phyloP scores from a whole-genome alignment of 2,113 vertebrate species.

The Danionella cerebrum region DNA sequence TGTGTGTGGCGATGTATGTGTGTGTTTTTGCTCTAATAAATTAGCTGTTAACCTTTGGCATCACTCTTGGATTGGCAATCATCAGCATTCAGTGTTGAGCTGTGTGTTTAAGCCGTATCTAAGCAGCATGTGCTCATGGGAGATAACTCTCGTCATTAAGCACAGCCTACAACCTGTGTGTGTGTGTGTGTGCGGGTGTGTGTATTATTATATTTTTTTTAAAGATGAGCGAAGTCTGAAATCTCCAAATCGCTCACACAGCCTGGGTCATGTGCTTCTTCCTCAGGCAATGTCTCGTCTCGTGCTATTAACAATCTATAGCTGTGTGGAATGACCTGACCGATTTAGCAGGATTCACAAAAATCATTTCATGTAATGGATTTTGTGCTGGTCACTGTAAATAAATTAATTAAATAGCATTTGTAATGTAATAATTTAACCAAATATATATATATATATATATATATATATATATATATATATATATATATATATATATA shows the following conservation, averaged over 20 bases:
- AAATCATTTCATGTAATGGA: conserved; percentile 3
- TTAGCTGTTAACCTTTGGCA: conserved; percentile 4
- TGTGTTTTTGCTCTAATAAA: background rate
- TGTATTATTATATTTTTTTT: too few species aligned
- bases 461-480: background rate
- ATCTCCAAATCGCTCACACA: conserved; percentile 8
- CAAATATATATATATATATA: background rate
- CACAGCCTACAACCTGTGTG: conserved; percentile 9
- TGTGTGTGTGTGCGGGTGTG: background rate
- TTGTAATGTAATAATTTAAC: background rate
- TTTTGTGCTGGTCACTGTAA: background rate
- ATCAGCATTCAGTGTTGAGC: conserved; percentile 17
- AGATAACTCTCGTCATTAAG: conserved; percentile 17
- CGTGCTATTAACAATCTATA: conserved; percentile 4
- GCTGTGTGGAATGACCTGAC: conserved; percentile 20
- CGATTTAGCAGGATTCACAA: conserved; percentile 2
- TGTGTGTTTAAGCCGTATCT: conserved; percentile 3
- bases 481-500: too few species aligned
- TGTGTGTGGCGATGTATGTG: background rate
- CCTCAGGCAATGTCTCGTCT: conserved; percentile 11
- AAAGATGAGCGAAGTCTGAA: conserved; percentile 11
- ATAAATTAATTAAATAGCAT: background rate
- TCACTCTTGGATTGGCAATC: background rate
- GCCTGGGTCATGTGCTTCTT: conserved; percentile 12
- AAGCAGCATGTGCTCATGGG: conserved; percentile 4